phyloP scores from a whole-genome alignment of 2,888 invertebrate genomes.

The Drosophila pseudotakahashii region DNA sequence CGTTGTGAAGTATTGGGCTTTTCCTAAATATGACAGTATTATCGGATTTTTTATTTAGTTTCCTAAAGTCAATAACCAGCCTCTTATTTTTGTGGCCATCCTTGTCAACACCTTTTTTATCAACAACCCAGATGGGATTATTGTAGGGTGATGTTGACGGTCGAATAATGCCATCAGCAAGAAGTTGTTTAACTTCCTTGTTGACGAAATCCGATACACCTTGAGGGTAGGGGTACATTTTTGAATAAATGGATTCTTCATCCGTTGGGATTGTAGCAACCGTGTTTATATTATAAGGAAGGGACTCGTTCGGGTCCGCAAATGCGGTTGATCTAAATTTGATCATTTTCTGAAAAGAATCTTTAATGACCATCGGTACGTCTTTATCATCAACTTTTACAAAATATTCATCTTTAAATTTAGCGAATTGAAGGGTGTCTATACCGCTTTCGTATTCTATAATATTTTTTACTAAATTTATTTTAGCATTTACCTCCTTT shows the following conservation, averaged over 20 bases:
- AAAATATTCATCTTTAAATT: neutral
- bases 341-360: neutral
- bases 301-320: neutral
- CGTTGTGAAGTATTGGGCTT: neutral
- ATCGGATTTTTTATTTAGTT: neutral
- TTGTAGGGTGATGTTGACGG: neutral
- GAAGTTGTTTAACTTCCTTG: neutral
- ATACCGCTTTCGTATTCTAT: neutral
- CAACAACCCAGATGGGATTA: neutral
- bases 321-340: constrained; percentile 1
- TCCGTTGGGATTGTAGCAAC: neutral
- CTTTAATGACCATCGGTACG: neutral
- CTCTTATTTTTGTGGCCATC: neutral
- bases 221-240: neutral
- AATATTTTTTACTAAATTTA: neutral
- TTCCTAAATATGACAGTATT: neutral
- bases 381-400: neutral
- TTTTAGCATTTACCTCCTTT: neutral
- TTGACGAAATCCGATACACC: neutral
- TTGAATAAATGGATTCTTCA: neutral
- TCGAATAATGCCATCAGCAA: no score
- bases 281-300: neutral
- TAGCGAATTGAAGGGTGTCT: neutral
- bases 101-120: neutral
- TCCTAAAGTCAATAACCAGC: neutral